Conservation (phyloP, 2,113 vertebrate genomes). For the Spea bombifrons region DNA sequence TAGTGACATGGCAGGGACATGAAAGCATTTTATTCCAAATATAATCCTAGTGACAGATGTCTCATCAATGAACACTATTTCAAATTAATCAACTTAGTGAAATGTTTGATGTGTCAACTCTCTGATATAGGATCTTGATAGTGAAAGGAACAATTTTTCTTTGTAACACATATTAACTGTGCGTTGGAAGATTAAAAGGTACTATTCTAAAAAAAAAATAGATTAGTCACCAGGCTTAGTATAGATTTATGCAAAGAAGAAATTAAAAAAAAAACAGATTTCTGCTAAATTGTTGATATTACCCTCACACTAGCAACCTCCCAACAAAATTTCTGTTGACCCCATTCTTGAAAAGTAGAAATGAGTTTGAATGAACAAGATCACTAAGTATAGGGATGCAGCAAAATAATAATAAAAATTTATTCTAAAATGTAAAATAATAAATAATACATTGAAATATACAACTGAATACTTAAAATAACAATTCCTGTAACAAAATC, state of each 20-base stretch:
- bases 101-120: constrained; percentile 23
- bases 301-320: too few relatives aligned
- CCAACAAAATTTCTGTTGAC: too few relatives aligned
- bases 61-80: constrained; percentile 46
- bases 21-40: constrained; percentile 51
- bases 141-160: constrained; percentile 9
- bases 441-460: too few relatives aligned
- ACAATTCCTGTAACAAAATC: too few relatives aligned
- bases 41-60: constrained; percentile 46
- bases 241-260: not conserved
- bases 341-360: too few relatives aligned
- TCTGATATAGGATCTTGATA: not conserved
- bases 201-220: not conserved
- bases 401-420: too few relatives aligned
- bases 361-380: too few relatives aligned
- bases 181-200: not conserved
- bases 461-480: too few relatives aligned
- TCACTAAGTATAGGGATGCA: too few relatives aligned
- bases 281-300: too few relatives aligned
- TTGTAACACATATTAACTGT: not conserved
- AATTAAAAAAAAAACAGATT: not conserved
- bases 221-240: not conserved
- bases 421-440: too few relatives aligned
- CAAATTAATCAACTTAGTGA: constrained; percentile 36
- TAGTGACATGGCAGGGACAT: constrained; percentile 49